These are phyloP conservation scores for Callocephalon fimbriatum DNA, from an alignment of 2,113 vertebrate genomes.

Conservation along the genomic window DNA sequence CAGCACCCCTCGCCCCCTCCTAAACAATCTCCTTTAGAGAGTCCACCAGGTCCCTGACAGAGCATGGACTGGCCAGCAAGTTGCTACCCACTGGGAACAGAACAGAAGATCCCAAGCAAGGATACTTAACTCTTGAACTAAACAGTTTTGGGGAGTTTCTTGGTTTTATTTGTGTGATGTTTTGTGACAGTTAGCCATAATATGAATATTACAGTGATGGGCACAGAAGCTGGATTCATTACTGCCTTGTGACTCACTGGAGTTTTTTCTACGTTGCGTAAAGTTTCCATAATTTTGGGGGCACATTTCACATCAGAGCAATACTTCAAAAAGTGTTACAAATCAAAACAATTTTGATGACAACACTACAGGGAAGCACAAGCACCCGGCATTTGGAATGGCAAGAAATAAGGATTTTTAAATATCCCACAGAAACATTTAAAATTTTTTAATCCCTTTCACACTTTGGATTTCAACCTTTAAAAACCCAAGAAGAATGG, in stretches of 20 bases:
- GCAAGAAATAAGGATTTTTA: neutral
- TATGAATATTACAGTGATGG: neutral
- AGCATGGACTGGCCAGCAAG: neutral
- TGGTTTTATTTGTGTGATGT: neutral
- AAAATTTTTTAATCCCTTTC: neutral
- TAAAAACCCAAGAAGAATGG: neutral
- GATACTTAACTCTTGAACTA: neutral
- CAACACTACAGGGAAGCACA: slow-evolving; percentile 10
- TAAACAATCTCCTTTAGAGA: fast-evolving
- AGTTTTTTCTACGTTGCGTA: slow-evolving; percentile 2
- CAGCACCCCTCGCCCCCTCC: neutral
- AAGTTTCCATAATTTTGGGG: slow-evolving; percentile 7
- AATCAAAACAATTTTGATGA: slow-evolving; percentile 23
- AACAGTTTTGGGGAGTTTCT: neutral
- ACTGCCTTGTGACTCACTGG: slow-evolving; percentile 33
- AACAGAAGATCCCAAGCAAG: neutral
- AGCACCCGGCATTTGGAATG: neutral
- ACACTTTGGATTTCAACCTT: neutral
- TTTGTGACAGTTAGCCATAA: neutral
- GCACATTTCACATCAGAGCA: neutral
- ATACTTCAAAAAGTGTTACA: slow-evolving; percentile 2
- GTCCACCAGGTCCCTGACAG: neutral
- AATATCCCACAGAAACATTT: neutral
- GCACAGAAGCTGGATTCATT: slow-evolving; percentile 29
- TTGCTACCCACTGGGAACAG: neutral